Conservation (phyloP, 2,113 vertebrate genomes). For the Pomatorhinus ruficollis region DNA sequence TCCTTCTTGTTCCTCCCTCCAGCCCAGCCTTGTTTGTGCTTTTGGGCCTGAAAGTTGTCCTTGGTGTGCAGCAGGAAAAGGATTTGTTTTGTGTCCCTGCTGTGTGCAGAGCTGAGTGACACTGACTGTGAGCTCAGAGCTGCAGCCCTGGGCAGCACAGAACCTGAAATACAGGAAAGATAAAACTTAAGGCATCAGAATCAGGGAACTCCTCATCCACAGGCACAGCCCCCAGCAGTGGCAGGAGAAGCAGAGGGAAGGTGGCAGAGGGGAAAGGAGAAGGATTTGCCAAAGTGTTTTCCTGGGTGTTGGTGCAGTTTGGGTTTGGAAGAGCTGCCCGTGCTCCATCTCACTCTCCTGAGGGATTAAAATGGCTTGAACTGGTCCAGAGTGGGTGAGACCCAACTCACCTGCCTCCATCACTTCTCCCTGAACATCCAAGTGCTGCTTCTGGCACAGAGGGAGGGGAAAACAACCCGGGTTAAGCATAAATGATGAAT, state of each 20-base stretch:
- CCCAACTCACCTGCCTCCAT: background rate
- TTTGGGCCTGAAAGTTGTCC: too few relatives aligned
- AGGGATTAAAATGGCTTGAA: background rate
- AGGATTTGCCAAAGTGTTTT: fast-evolving
- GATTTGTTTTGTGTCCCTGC: too few relatives aligned
- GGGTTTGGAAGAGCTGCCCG: background rate
- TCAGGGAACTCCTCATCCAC: fast-evolving
- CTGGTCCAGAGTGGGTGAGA: background rate
- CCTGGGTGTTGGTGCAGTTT: fast-evolving
- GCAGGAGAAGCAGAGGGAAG: background rate
- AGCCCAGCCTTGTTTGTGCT: too few relatives aligned
- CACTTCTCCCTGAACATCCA: background rate
- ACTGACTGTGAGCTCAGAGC: too few relatives aligned
- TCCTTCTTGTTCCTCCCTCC: too few relatives aligned
- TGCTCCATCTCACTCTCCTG: background rate
- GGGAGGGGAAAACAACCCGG: background rate
- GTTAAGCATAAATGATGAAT: background rate
- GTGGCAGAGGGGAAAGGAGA: background rate
- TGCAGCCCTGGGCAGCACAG: too few relatives aligned
- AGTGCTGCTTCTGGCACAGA: background rate
- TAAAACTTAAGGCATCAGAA: too few relatives aligned
- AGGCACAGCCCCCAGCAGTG: background rate
- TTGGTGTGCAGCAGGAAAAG: too few relatives aligned
- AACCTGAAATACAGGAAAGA: too few relatives aligned
- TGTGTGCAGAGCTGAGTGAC: too few relatives aligned